Evolutionary conservation across 2,888 invertebrate species (phyloP).

Genomic region (Apocheima hispidaria): DNA sequence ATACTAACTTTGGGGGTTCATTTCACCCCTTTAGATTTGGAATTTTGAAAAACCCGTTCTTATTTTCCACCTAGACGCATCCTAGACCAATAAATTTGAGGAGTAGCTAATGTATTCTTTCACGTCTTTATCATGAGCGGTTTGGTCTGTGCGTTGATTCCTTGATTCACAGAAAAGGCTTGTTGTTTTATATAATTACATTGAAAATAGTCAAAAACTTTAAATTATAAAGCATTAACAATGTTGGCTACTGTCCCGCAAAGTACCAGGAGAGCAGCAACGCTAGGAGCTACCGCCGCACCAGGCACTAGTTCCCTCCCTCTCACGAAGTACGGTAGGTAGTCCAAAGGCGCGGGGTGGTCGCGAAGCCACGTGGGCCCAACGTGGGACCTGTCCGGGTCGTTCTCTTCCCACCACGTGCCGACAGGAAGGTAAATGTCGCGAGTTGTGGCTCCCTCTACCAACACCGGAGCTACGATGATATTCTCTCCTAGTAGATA

Average conservation of each 20-base stretch:
- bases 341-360: constrained; percentile 89
- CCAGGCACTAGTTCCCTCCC: constrained; percentile 43
- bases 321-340: constrained; percentile 89
- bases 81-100: too few species aligned
- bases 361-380: constrained; percentile 88
- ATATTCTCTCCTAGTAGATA: constrained; percentile 92
- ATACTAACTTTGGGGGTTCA: too few species aligned
- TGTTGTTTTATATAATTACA: too few species aligned
- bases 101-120: too few species aligned
- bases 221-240: constrained; percentile 22
- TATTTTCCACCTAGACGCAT: too few species aligned
- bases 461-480: constrained; percentile 92
- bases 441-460: constrained; percentile 86
- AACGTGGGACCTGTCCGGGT: constrained; percentile 63
- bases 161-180: too few species aligned
- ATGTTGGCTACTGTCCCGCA: constrained; percentile 53
- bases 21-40: too few species aligned
- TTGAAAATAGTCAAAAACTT: neutral
- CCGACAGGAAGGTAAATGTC: constrained; percentile 92
- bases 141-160: too few species aligned
- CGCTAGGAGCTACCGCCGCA: constrained; percentile 45
- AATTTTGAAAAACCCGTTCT: too few species aligned
- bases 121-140: too few species aligned
- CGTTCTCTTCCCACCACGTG: constrained; percentile 89
- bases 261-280: constrained; percentile 54